Evolutionary conservation across 1,140 invertebrate genomes (phyloP).

Genomic region (Dreissena polymorpha): DNA sequence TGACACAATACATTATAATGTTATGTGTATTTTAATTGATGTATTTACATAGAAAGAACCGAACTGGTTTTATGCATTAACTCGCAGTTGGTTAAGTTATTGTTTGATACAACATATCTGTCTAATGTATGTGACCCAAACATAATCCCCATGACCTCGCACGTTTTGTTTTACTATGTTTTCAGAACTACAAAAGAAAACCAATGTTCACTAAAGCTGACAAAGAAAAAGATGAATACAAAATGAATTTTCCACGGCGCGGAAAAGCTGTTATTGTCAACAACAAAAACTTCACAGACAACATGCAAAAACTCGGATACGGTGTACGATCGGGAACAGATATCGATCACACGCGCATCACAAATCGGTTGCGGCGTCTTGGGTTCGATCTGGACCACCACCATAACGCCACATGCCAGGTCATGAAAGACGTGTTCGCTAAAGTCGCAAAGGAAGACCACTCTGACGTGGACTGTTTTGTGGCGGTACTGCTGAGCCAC

Average conservation of each 20-base stretch:
- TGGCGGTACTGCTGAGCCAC: slow-evolving; percentile 68
- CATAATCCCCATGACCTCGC: too few relatives aligned
- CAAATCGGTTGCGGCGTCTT: slow-evolving; percentile 15
- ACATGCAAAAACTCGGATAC: slow-evolving; percentile 37
- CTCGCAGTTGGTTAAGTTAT: too few relatives aligned
- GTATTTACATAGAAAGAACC: too few relatives aligned
- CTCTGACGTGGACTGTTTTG: slow-evolving; percentile 59
- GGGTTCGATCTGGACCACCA: slow-evolving; percentile 38
- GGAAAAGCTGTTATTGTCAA: slow-evolving; percentile 47
- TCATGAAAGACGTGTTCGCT: slow-evolving; percentile 26
- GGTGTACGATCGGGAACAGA: slow-evolving; percentile 40
- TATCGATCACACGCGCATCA: slow-evolving; percentile 34
- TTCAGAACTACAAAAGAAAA: slow-evolving; percentile 27
- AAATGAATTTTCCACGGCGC: slow-evolving; percentile 38
- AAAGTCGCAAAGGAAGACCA: slow-evolving; percentile 50
- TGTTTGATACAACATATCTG: too few relatives aligned
- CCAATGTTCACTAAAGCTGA: slow-evolving; percentile 7
- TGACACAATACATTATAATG: too few relatives aligned
- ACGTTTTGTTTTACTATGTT: not conserved
- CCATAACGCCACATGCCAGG: slow-evolving; percentile 38
- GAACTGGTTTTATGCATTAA: too few relatives aligned
- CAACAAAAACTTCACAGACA: slow-evolving; percentile 40
- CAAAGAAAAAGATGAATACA: slow-evolving; percentile 31
- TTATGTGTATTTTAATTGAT: too few relatives aligned
- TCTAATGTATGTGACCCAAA: too few relatives aligned